Evolutionary conservation across 2,888 invertebrate genomes (phyloP).

Genomic region (Synergus gifuensis): DNA sequence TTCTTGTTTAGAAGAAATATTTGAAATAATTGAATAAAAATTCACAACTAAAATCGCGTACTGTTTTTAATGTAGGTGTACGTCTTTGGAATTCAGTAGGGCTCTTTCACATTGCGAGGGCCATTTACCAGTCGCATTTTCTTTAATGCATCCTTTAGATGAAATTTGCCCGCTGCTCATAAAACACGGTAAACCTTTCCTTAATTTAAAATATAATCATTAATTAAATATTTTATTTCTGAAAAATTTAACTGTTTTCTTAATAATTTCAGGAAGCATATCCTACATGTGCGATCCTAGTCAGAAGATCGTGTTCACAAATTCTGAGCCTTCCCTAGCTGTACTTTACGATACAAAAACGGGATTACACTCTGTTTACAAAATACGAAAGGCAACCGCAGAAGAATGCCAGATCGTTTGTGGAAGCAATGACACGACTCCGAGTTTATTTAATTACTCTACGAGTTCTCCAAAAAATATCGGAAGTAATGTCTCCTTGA

Average conservation of each 20-base stretch:
- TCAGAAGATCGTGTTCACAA: slow-evolving; percentile 87
- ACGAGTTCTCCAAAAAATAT: slow-evolving; percentile 65
- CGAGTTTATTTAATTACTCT: slow-evolving; percentile 68
- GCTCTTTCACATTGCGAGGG: slow-evolving; percentile 63
- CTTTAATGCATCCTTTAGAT: slow-evolving; percentile 92
- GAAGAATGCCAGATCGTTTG: slow-evolving; percentile 85
- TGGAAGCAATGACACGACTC: slow-evolving; percentile 77
- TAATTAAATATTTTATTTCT: slow-evolving; percentile 11
- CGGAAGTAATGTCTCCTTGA: slow-evolving; percentile 63
- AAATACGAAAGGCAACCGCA: slow-evolving; percentile 85
- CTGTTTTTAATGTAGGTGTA: slow-evolving; percentile 58
- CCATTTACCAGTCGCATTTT: slow-evolving; percentile 88
- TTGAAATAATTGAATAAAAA: neutral
- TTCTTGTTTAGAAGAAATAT: neutral
- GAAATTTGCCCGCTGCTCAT: slow-evolving; percentile 92
- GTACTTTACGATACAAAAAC: slow-evolving; percentile 88
- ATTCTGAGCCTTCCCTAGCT: slow-evolving; percentile 88
- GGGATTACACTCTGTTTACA: slow-evolving; percentile 90
- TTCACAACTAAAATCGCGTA: neutral
- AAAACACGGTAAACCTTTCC: slow-evolving; percentile 80
- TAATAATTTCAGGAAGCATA: slow-evolving; percentile 66
- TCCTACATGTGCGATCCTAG: slow-evolving; percentile 79
- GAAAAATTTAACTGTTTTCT: slow-evolving; percentile 15
- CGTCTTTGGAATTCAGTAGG: slow-evolving; percentile 69
- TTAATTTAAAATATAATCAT: neutral